Conservation (phyloP, 2,888 invertebrate genomes). For the Phymatocera aterrima region DNA sequence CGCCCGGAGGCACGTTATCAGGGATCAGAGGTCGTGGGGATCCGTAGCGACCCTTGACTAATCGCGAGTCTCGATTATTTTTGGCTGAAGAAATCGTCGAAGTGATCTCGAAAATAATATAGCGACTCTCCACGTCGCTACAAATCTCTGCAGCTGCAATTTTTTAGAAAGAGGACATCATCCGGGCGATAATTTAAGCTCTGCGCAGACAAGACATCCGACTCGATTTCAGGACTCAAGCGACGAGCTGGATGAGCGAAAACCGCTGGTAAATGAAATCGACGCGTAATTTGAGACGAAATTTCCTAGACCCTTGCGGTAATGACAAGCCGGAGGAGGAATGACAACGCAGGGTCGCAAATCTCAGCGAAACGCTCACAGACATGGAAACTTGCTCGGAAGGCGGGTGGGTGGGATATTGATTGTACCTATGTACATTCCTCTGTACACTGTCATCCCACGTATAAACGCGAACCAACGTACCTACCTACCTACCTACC, state of each 20-base stretch:
- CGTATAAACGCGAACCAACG: background rate
- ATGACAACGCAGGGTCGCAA: background rate
- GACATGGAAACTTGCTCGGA: slow-evolving; percentile 4
- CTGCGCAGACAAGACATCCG: background rate
- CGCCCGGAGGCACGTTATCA: slow-evolving; percentile 19
- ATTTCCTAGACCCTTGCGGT: background rate
- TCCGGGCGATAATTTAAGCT: background rate
- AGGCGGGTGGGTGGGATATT: background rate
- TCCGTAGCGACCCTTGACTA: slow-evolving; percentile 20
- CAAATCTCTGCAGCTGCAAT: background rate
- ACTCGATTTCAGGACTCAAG: too few species aligned
- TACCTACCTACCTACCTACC: background rate
- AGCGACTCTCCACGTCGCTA: background rate
- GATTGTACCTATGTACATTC: background rate
- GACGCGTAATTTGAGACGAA: background rate
- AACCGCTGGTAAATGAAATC: too few species aligned
- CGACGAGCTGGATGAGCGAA: too few species aligned
- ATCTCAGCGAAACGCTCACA: background rate
- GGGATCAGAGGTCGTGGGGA: slow-evolving; percentile 11
- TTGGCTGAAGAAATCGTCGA: slow-evolving; percentile 43
- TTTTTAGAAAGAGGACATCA: background rate
- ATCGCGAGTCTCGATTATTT: slow-evolving; percentile 39
- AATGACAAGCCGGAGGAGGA: too few species aligned
- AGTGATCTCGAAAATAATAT: background rate
- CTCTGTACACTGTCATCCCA: background rate